Evolutionary conservation across 2,888 invertebrate genomes (phyloP).

Genomic region (Clivina fossor): DNA sequence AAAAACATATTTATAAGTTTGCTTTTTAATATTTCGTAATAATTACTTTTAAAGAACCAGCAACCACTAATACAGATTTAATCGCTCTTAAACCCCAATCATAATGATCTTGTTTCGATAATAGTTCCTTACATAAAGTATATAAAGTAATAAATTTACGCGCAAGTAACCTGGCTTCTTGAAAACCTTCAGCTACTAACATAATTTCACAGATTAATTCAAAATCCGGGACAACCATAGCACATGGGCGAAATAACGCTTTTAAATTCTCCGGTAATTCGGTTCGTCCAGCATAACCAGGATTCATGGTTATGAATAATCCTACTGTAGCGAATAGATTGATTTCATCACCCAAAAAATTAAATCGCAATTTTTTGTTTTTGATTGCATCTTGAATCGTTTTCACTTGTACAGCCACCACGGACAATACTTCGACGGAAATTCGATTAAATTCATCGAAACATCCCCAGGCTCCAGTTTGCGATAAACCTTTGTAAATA

Average conservation of each 20-base stretch:
- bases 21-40: constrained; percentile 14
- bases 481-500: constrained; percentile 93
- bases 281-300: constrained; percentile 90
- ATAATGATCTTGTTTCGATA: constrained; percentile 95
- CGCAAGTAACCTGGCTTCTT: constrained; percentile 86
- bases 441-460: constrained; percentile 97
- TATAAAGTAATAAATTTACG: constrained; percentile 94
- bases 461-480: constrained; percentile 96
- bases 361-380: constrained; percentile 74
- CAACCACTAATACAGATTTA: constrained; percentile 93
- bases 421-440: constrained; percentile 91
- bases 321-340: constrained; percentile 75
- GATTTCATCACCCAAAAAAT: constrained; percentile 83
- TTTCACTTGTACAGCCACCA: constrained; percentile 92
- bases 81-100: constrained; percentile 96
- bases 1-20: constrained; percentile 8
- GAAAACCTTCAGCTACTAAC: constrained; percentile 94
- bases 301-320: constrained; percentile 96
- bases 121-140: constrained; percentile 82
- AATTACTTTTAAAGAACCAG: constrained; percentile 81
- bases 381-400: constrained; percentile 85
- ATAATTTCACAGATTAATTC: constrained; percentile 96
- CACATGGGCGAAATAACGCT: constrained; percentile 81
- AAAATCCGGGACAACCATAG: constrained; percentile 97
- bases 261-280: constrained; percentile 83